A percentile compares a stretch with the other conserved stretches of the same genome.
Conservation (phyloP, 2,888 invertebrate species). For the Rapana venosa region DNA sequence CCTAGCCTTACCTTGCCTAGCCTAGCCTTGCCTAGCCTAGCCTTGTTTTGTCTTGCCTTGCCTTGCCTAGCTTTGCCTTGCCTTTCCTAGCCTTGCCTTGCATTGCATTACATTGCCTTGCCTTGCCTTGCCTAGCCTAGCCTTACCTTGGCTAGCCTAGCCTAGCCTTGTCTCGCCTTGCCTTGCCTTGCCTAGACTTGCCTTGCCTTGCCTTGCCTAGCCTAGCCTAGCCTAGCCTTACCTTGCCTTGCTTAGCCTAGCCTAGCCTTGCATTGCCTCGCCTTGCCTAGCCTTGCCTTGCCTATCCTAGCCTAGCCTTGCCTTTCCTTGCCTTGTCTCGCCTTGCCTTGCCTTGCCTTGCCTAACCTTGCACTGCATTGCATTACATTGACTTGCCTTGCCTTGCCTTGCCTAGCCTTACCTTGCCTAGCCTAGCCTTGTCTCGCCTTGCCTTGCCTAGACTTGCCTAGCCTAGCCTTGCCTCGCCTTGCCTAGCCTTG, state of each 20-base stretch:
- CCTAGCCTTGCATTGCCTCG: background rate
- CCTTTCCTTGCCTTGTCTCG: background rate
- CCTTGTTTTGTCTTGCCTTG: no score
- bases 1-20: no score
- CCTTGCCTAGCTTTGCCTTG: no score
- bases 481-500: conserved; percentile 36
- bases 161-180: no score
- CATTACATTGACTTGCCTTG: background rate
- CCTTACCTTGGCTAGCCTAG: no score
- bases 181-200: no score
- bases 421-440: conserved; percentile 2
- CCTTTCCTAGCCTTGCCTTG: no score
- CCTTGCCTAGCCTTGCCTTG: background rate
- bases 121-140: no score
- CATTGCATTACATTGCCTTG: no score
- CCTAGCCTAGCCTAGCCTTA: no score
- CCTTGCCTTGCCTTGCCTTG: background rate
- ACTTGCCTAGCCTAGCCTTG: background rate
- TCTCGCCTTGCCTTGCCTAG: background rate
- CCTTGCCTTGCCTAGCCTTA: background rate
- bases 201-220: no score
- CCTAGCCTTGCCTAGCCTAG: no score
- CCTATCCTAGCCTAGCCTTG: background rate
- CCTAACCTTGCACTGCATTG: background rate
- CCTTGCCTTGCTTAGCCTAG: background rate